Evolutionary conservation across 2,113 vertebrate species (phyloP), one percentile per base, ranked within the genome.

Genomic region (Elachura formosa): DNA sequence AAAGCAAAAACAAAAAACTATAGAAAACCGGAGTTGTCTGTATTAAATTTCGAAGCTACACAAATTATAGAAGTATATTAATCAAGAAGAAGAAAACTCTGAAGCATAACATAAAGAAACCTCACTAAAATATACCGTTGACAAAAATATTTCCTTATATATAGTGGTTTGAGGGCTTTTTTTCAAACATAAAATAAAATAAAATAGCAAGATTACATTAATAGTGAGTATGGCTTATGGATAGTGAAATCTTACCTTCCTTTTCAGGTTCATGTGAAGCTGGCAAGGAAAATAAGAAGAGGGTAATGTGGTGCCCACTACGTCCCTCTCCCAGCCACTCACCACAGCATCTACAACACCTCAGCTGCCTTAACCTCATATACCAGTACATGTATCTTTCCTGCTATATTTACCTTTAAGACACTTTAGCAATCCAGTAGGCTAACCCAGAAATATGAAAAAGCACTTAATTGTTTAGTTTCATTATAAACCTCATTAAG

Each of bases 271-370:
- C 26, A 25, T 13, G 8, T 24, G 40, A 79, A 71, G 9, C 28
- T 36, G 25, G 9, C 20, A 86, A 13, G 45, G 34, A 45, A 80
- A 83, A 88, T 19, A 5, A 43, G 45, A 41, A 62, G 14, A 59
- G 8, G 14, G 48, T 18, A 29, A 38, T 11, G 22, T 0, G 0
- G 6, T 22, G 4, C 31, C 10, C 25, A 52, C 16, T 31, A 21
- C 12, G 26, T 1, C 9, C 16, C 58, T 52, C 58, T 62, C 31
- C 38, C 34, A 12, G 15, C 41, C 16, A 20, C 6, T 5, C 2
- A 5, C 20, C 12, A 28, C 1, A 71, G 28, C 66, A 61, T 33
- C 63, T 49, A 28, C 23, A 83, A 9, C 10, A 59, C 6, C 28
- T 52, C 5, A 22, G 31, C 31, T 74, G 10, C 13, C 20, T 72